phyloP scores from a whole-genome alignment of 2,888 invertebrate species.

The Alviniconcha strummeri region DNA sequence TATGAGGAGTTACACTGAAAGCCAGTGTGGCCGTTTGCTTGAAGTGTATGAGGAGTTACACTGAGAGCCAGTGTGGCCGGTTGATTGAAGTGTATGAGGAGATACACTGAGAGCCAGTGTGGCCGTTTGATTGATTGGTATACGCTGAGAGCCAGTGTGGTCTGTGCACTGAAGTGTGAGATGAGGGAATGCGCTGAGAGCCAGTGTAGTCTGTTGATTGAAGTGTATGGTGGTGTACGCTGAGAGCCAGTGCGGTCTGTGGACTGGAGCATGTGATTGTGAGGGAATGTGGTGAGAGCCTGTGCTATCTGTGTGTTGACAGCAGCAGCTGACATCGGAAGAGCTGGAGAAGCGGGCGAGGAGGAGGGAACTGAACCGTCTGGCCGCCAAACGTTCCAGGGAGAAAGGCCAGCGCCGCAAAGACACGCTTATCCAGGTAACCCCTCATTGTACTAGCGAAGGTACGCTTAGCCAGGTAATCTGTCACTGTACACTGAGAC shows the following conservation, averaged over 20 bases:
- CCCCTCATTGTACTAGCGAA: too few species aligned
- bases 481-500: slow-evolving; percentile 29
- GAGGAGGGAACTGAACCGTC: slow-evolving; percentile 45
- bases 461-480: background rate
- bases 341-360: slow-evolving; percentile 42
- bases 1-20: background rate
- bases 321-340: slow-evolving; percentile 43
- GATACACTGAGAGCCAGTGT: background rate
- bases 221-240: background rate
- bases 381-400: slow-evolving; percentile 58
- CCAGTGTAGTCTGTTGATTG: background rate
- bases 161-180: background rate
- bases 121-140: background rate
- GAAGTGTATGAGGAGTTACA: too few species aligned
- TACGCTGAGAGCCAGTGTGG: background rate
- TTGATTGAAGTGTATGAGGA: too few species aligned
- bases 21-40: too few species aligned
- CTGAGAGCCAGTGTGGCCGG: too few species aligned
- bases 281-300: background rate
- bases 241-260: background rate
- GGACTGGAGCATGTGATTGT: background rate
- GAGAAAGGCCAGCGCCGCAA: slow-evolving; percentile 46
- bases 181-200: background rate
- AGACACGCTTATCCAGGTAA: slow-evolving; percentile 41
- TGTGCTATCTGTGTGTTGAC: slow-evolving; percentile 4